phyloP scores from a whole-genome alignment of 2,888 invertebrate species.

The Scelioninae gen. 1 region DNA sequence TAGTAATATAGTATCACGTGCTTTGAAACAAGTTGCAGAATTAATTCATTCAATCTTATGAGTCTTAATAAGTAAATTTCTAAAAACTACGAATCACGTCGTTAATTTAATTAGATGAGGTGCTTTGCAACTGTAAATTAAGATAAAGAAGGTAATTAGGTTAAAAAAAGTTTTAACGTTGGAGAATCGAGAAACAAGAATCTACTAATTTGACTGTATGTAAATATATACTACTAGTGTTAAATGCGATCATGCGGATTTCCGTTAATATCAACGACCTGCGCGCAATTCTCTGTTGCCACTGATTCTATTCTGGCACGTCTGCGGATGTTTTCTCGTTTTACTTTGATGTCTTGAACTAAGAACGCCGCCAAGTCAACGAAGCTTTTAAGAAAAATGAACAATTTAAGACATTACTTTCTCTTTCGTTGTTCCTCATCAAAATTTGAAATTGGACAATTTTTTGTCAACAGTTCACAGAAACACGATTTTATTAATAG shows the following conservation, averaged over 20 bases:
- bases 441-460: constrained; percentile 39
- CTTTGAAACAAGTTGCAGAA: constrained; percentile 20
- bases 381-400: constrained; percentile 57
- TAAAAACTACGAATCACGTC: constrained; percentile 18
- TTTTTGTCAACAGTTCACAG: constrained; percentile 30
- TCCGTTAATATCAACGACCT: constrained; percentile 56
- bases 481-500: constrained; percentile 9
- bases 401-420: constrained; percentile 44
- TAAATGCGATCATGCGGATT: constrained; percentile 53
- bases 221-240: constrained; percentile 34
- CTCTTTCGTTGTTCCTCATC: constrained; percentile 44
- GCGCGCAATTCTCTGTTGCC: constrained; percentile 44
- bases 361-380: constrained; percentile 51
- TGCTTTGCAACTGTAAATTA: constrained; percentile 22
- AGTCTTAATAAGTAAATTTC: constrained; percentile 4
- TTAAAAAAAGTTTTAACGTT: constrained; percentile 26
- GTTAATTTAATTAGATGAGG: constrained; percentile 35
- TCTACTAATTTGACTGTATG: constrained; percentile 36
- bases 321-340: constrained; percentile 64
- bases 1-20: neutral
- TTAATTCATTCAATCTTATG: constrained; percentile 1
- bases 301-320: constrained; percentile 66
- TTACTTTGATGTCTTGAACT: constrained; percentile 63
- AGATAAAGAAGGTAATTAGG: constrained; percentile 34
- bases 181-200: constrained; percentile 28